Percentiles rank a stretch among this genome's conserved stretches.
These are phyloP conservation scores for Periparus ater DNA, from an alignment of 2,797 vertebrate species.

Conservation along the genomic window DNA sequence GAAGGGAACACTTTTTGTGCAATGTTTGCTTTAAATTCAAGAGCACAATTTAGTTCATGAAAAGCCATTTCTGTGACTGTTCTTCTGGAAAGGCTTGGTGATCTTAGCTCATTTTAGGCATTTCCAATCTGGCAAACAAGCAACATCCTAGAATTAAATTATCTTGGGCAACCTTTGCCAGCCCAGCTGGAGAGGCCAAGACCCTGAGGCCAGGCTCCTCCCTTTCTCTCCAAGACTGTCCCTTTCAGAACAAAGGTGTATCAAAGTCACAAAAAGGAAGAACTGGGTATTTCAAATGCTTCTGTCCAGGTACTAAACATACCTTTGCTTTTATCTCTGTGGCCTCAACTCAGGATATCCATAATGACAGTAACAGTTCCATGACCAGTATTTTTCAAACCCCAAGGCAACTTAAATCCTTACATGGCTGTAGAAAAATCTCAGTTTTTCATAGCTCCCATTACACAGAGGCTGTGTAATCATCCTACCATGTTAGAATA, in stretches of 20 bases:
- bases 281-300: background rate
- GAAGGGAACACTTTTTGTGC: background rate
- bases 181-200: background rate
- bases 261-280: background rate
- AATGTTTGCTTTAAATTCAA: background rate
- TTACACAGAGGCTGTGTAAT: background rate
- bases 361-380: background rate
- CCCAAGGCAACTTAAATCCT: background rate
- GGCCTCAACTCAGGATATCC: background rate
- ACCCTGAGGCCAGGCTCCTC: background rate
- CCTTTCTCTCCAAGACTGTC: background rate
- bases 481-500: background rate
- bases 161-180: background rate
- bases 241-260: background rate
- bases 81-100: background rate
- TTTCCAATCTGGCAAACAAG: background rate
- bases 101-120: background rate
- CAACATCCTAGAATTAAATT: background rate
- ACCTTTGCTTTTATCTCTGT: background rate
- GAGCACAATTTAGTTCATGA: background rate
- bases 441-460: background rate
- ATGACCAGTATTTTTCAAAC: background rate
- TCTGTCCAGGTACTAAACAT: background rate
- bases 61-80: background rate
- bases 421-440: background rate